A percentile compares a stretch with the other conserved stretches of the same genome.
These are phyloP conservation scores for Melanotus villosus DNA, from an alignment of 2,888 invertebrate species.

Conservation along the genomic window DNA sequence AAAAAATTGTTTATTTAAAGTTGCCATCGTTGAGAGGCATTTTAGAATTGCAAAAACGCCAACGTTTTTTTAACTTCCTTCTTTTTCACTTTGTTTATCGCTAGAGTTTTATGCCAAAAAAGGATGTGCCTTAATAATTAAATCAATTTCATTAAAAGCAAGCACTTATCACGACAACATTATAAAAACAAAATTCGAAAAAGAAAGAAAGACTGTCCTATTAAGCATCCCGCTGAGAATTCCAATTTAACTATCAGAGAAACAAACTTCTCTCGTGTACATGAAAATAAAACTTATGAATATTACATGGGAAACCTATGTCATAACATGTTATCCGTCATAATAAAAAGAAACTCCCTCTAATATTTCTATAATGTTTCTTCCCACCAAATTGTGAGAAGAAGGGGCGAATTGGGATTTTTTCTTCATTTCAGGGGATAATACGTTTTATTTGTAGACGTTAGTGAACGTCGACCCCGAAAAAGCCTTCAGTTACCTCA, in stretches of 20 bases:
- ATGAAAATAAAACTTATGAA: constrained; percentile 4
- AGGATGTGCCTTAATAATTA: too few relatives aligned
- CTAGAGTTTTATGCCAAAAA: too few relatives aligned
- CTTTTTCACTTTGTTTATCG: too few relatives aligned
- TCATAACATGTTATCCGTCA: constrained; percentile 21
- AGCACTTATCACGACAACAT: too few relatives aligned
- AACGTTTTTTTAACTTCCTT: too few relatives aligned
- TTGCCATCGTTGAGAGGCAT: too few relatives aligned
- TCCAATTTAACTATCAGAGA: constrained; percentile 14
- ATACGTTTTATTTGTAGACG: constrained; percentile 16
- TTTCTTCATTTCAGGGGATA: constrained; percentile 6
- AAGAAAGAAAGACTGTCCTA: too few relatives aligned
- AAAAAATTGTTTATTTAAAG: too few relatives aligned
- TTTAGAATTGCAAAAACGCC: too few relatives aligned
- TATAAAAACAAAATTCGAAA: too few relatives aligned
- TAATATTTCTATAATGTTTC: constrained; percentile 17
- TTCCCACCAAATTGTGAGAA: not conserved
- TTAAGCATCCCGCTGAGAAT: not conserved
- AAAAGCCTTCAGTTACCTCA: constrained; percentile 11
- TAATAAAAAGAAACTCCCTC: constrained; percentile 6
- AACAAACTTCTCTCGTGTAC: not conserved
- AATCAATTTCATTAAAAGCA: too few relatives aligned
- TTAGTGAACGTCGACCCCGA: not conserved
- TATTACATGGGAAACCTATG: constrained; percentile 16
- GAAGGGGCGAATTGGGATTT: constrained; percentile 20